Conservation (phyloP, 2,113 vertebrate species). For the Tricholaema leucomelas region DNA sequence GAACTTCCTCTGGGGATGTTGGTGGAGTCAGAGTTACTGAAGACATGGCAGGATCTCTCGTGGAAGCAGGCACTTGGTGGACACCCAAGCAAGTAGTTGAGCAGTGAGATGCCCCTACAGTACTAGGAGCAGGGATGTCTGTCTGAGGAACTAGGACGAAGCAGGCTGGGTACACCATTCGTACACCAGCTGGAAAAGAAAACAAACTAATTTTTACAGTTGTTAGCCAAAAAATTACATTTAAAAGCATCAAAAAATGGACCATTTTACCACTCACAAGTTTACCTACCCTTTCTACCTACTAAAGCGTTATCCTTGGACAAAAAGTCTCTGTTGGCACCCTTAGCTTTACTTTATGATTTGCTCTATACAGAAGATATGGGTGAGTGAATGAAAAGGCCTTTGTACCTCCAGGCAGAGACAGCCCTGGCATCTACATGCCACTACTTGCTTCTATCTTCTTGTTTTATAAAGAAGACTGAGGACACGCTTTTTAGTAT, state of each 20-base stretch:
- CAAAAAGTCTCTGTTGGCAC: not conserved
- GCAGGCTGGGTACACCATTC: slow-evolving; percentile 97
- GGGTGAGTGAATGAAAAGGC: not conserved
- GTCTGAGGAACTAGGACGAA: slow-evolving; percentile 96
- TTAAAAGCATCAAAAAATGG: not conserved
- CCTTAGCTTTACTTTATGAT: not conserved
- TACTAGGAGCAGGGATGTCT: slow-evolving; percentile 87
- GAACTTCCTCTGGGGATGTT: slow-evolving; percentile 95
- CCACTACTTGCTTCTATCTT: not conserved
- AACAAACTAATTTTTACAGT: not conserved
- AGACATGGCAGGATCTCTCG: slow-evolving; percentile 96
- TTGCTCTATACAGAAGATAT: not conserved
- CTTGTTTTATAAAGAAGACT: not conserved
- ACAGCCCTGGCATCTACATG: not conserved
- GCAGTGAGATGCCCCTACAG: slow-evolving; percentile 89
- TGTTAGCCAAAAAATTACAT: not conserved
- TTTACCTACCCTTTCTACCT: not conserved
- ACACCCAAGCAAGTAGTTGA: slow-evolving; percentile 88
- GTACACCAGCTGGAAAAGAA: slow-evolving; percentile 84
- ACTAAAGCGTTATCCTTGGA: not conserved
- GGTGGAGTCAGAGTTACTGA: slow-evolving; percentile 96
- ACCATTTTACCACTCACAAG: not conserved
- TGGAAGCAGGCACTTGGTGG: slow-evolving; percentile 95
- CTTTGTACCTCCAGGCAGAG: not conserved
- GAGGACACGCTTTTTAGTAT: not conserved